These are phyloP conservation scores for Chalcis sispes DNA, from an alignment of 2,888 invertebrate species.

Conservation along the genomic window DNA sequence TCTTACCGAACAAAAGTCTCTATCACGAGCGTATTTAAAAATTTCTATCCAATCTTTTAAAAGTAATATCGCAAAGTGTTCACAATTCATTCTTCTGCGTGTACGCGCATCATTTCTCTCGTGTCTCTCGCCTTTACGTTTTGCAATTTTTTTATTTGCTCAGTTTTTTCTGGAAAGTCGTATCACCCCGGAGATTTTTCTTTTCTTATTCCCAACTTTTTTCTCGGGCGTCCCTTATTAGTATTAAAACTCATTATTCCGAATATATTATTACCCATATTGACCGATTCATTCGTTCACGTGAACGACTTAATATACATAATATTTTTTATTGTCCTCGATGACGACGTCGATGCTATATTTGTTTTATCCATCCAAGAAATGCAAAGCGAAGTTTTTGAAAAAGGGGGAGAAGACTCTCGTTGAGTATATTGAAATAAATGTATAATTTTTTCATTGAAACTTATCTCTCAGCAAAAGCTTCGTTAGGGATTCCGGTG, in stretches of 20 bases:
- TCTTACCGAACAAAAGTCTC: no score
- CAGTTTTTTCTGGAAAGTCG: slow-evolving; percentile 17
- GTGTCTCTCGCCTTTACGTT: no score
- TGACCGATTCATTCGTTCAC: slow-evolving; percentile 25
- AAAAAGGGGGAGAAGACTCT: neutral
- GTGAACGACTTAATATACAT: slow-evolving; percentile 3
- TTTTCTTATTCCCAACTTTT: neutral
- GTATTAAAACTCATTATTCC: slow-evolving; percentile 25
- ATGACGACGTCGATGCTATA: neutral
- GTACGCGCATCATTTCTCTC: neutral
- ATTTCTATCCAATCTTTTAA: no score
- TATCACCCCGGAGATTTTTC: slow-evolving; percentile 19
- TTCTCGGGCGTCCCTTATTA: neutral
- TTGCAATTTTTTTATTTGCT: slow-evolving; percentile 3
- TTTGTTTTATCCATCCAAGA: neutral
- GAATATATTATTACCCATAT: slow-evolving; percentile 7
- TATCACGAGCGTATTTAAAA: no score
- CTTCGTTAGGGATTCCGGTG: no score
- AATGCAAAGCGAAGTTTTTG: neutral
- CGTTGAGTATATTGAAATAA: neutral
- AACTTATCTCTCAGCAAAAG: no score
- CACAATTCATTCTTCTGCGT: no score
- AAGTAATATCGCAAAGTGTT: neutral
- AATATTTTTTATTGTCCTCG: neutral
- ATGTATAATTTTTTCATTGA: neutral